Evolutionary conservation across 2,888 invertebrate species (phyloP).

Genomic region (Cremastinae sp.): DNA sequence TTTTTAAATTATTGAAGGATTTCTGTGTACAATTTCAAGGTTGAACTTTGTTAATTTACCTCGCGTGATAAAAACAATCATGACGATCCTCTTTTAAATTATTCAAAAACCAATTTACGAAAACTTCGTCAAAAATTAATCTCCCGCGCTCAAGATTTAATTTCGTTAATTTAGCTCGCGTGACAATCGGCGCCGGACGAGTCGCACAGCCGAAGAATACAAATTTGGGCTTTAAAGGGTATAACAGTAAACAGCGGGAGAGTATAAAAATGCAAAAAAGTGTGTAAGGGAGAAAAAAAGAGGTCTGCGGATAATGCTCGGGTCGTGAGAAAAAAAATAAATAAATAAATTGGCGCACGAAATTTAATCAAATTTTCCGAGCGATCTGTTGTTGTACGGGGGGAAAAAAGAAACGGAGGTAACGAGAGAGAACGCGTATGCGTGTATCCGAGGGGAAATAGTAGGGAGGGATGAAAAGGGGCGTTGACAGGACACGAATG

Average conservation of each 20-base stretch:
- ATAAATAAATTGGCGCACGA: slow-evolving; percentile 5
- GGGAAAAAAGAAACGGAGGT: not conserved
- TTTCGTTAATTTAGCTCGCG: too few relatives aligned
- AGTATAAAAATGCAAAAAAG: not conserved
- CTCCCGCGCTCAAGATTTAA: too few relatives aligned
- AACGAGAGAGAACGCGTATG: not conserved
- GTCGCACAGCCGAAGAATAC: too few relatives aligned
- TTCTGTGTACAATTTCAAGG: too few relatives aligned
- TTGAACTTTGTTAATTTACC: too few relatives aligned
- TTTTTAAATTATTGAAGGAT: too few relatives aligned
- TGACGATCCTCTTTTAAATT: too few relatives aligned
- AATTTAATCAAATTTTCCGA: slow-evolving; percentile 6
- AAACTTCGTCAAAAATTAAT: too few relatives aligned
- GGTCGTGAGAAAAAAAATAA: not conserved
- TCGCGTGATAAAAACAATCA: slow-evolving; percentile 11
- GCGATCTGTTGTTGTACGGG: not conserved
- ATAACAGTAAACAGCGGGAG: not conserved
- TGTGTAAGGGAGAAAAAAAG: not conserved
- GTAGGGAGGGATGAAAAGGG: slow-evolving; percentile 7
- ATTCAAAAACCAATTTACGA: too few relatives aligned
- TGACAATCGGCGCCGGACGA: too few relatives aligned
- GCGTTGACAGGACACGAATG: slow-evolving; percentile 7
- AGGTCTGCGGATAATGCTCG: not conserved
- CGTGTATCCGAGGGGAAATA: not conserved
- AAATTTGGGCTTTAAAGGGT: too few relatives aligned